Conservation (phyloP, 2,888 invertebrate genomes). For the Ophonus ardosiacus region DNA sequence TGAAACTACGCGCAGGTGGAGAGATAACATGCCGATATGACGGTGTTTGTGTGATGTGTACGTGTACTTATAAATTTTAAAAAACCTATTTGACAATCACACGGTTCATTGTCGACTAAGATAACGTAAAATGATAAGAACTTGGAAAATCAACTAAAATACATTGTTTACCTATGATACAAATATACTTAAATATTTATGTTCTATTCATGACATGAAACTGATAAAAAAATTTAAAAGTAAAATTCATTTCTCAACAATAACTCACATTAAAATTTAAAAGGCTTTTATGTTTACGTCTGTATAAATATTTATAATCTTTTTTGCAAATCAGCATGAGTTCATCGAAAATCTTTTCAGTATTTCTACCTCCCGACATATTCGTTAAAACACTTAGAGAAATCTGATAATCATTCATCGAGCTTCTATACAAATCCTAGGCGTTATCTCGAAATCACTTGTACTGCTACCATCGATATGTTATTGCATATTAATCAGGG, state of each 20-base stretch:
- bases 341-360: slow-evolving; percentile 12
- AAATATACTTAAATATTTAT: background rate
- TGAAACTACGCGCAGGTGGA: slow-evolving; percentile 7
- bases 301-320: slow-evolving; percentile 42
- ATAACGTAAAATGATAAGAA: slow-evolving; percentile 6
- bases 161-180: background rate
- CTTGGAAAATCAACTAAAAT: background rate
- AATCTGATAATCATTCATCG: slow-evolving; percentile 38
- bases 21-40: slow-evolving; percentile 23
- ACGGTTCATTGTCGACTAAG: background rate
- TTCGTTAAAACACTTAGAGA: slow-evolving; percentile 36
- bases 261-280: background rate
- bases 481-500: slow-evolving; percentile 50
- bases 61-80: background rate
- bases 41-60: too few relatives aligned
- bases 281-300: background rate
- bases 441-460: slow-evolving; percentile 23
- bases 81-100: slow-evolving; percentile 13
- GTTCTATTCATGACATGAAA: background rate
- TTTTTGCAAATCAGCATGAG: slow-evolving; percentile 50
- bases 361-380: background rate
- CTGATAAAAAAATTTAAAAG: background rate
- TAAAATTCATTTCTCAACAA: slow-evolving; percentile 4
- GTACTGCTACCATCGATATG: slow-evolving; percentile 9
- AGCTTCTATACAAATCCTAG: slow-evolving; percentile 17